Conservation (phyloP, 2,113 vertebrate species). For the Crotalus helleri region DNA sequence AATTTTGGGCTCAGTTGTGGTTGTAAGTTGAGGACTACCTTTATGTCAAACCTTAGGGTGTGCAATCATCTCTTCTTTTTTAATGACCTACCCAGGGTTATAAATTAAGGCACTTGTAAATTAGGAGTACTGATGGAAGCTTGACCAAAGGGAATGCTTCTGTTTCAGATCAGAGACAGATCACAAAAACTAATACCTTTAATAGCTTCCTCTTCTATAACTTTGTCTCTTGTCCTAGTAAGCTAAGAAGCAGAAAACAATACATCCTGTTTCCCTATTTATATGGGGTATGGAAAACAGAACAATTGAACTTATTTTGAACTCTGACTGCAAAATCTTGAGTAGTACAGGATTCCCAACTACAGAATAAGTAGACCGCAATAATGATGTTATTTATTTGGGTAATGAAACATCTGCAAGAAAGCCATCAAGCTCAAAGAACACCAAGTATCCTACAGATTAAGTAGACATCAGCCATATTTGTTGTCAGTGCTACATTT, state of each 20-base stretch:
- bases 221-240: too few species aligned
- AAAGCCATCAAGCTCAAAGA: not conserved
- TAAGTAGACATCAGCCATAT: not conserved
- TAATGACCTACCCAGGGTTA: not conserved
- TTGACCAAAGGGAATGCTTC: not conserved
- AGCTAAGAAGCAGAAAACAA: not conserved
- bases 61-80: not conserved
- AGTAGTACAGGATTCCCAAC: not conserved
- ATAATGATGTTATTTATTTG: too few species aligned
- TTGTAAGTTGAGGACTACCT: too few species aligned
- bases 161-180: not conserved
- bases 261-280: not conserved
- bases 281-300: not conserved
- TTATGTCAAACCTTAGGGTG: not conserved
- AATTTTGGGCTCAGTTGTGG: too few species aligned
- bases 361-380: not conserved
- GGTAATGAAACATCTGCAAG: too few species aligned
- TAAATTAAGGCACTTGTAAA: not conserved
- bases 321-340: not conserved
- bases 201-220: not conserved
- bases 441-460: not conserved
- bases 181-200: not conserved
- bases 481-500: not conserved
- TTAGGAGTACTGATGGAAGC: not conserved
- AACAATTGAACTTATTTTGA: not conserved